phyloP scores from a whole-genome alignment of 2,888 invertebrate genomes.

The Lordiphosa andalusiaca region DNA sequence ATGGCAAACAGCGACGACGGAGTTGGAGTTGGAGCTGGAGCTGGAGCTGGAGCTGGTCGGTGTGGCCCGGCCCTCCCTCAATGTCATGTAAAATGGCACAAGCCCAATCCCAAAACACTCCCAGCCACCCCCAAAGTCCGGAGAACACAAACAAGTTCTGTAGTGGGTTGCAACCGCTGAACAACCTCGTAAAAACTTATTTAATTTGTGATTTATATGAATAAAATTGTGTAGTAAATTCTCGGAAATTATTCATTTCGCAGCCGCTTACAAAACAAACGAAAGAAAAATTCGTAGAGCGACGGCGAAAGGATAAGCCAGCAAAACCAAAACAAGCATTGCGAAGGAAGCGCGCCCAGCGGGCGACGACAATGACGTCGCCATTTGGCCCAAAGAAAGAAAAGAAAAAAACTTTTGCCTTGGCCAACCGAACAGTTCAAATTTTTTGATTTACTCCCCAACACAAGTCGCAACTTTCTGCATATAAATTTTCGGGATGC shows the following conservation, averaged over 20 bases:
- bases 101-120: constrained; percentile 6
- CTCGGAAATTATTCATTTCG: constrained; percentile 72
- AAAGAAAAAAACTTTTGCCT: constrained; percentile 11
- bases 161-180: constrained; percentile 68
- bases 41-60: no score
- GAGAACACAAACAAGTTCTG: constrained; percentile 67
- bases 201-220: constrained; percentile 73
- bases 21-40: neutral
- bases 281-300: constrained; percentile 8
- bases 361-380: constrained; percentile 49
- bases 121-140: constrained; percentile 17
- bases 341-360: constrained; percentile 12
- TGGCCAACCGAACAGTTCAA: constrained; percentile 19
- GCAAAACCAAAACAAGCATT: constrained; percentile 39
- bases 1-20: constrained; percentile 15
- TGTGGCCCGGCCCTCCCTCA: neutral
- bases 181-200: constrained; percentile 72
- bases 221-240: constrained; percentile 74
- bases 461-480: constrained; percentile 9
- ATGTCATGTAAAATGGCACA: constrained; percentile 10
- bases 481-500: constrained; percentile 10
- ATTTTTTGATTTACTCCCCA: constrained; percentile 12
- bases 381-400: constrained; percentile 7
- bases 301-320: constrained; percentile 41
- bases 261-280: constrained; percentile 24